Base-by-base conservation (phyloP, 2,113 vertebrate species). In the Erpornis zantholeuca region DNA sequence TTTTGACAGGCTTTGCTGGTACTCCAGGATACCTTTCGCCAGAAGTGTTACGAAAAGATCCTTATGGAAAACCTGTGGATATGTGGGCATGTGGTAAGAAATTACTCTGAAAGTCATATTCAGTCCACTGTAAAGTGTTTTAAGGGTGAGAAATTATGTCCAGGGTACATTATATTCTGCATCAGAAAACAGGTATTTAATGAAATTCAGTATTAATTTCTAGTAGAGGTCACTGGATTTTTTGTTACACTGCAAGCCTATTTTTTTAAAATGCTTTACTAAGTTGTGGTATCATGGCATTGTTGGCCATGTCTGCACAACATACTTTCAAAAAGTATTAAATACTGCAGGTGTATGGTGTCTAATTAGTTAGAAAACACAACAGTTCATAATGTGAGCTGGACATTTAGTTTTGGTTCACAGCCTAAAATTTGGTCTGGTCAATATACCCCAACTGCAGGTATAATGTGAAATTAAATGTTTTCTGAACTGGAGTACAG, bases 11-110 rank as follows among this genome's bases (percentile, higher is more conserved):
- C 63, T 99, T 99, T 96, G 99, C 99, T 25, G 99, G 99, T 50
- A 99, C 99, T 50, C 99, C 99, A 18, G 99, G 99, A 50, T 99
- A 99, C 92, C 98, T 99, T 86, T 99, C 99, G 88, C 99, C 99
- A 81, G 99, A 99, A 91, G 99, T 99, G 60, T 97, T 99, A 94
- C 98, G 99, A 91, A 99, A 99, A 98, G 99, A 99, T 95, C 99
- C 99, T 15, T 99, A 99, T 86, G 99, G 99, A 69, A 99, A 99
- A 90, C 99, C 99, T 21, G 99, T 99, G 97, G 99, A 99, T 94
- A 99, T 99, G 99, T 99, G 99, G 99, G 99, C 99, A 25, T 99
- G 99, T 65, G 99, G 99, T 99, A 98, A 98, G 99, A 86, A 91
- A 29, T 91, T 38, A 27, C 25, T 70, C 70, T 89, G 53, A 54